These are phyloP conservation scores for Lycaon pictus DNA, from an alignment of 2,113 vertebrate genomes.

Conservation along the genomic window DNA sequence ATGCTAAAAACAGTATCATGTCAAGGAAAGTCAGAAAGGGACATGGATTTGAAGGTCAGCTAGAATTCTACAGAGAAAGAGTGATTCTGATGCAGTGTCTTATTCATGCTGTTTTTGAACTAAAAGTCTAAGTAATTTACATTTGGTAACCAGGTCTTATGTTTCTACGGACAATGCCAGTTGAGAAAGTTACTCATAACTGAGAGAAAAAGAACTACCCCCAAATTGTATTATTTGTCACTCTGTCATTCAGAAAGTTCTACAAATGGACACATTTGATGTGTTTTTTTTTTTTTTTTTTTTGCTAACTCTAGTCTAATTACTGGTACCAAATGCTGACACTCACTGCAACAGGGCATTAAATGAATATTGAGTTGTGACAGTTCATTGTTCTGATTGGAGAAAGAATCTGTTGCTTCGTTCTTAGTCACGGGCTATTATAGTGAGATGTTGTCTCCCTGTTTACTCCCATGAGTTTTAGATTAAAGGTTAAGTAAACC, in stretches of 20 bases:
- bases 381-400: neutral
- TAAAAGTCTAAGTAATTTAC: neutral
- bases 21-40: slow-evolving; percentile 53
- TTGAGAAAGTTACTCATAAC: neutral
- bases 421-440: neutral
- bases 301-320: neutral
- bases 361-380: neutral
- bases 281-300: neutral
- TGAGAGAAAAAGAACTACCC: neutral
- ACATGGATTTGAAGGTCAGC: neutral
- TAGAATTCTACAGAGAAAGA: slow-evolving; percentile 16
- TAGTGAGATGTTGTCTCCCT: neutral
- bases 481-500: neutral
- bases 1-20: neutral
- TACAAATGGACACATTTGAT: slow-evolving; percentile 15
- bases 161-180: neutral
- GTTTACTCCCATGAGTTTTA: neutral
- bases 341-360: neutral
- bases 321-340: slow-evolving; percentile 19
- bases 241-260: neutral
- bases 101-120: slow-evolving; percentile 9
- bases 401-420: neutral
- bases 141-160: neutral
- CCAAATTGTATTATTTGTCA: neutral
- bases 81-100: neutral